These are phyloP conservation scores for Elymnias hypermnestra DNA, from an alignment of 1,140 invertebrate species.

Conservation along the genomic window DNA sequence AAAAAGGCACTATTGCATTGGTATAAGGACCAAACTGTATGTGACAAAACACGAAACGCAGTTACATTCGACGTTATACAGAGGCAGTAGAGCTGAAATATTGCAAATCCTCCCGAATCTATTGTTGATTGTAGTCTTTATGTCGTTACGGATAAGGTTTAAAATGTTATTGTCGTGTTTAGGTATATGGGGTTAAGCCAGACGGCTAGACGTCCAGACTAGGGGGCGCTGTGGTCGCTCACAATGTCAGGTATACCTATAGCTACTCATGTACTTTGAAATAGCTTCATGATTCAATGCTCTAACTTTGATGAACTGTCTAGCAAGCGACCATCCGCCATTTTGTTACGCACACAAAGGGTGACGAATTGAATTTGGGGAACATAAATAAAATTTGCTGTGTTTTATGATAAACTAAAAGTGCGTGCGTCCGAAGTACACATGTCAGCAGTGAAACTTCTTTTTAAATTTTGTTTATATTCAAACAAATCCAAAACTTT, in stretches of 20 bases:
- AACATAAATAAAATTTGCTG: too few relatives aligned
- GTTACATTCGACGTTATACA: slow-evolving; percentile 14
- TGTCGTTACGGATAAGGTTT: slow-evolving; percentile 14
- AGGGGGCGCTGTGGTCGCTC: slow-evolving; percentile 27
- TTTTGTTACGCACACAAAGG: too few relatives aligned
- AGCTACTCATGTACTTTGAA: slow-evolving; percentile 3
- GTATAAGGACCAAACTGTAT: slow-evolving; percentile 14
- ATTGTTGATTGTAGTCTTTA: slow-evolving; percentile 17
- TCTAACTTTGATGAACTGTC: slow-evolving; percentile 21
- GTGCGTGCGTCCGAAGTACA: too few relatives aligned
- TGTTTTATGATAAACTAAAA: too few relatives aligned
- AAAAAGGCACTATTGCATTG: slow-evolving; percentile 6
- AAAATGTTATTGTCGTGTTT: slow-evolving; percentile 6
- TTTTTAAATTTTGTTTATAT: too few relatives aligned
- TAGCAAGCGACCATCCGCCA: too few relatives aligned
- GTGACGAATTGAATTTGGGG: too few relatives aligned
- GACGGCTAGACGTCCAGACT: slow-evolving; percentile 39
- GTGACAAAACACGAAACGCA: neutral
- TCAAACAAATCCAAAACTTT: too few relatives aligned
- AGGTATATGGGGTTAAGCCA: slow-evolving; percentile 32
- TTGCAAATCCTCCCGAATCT: slow-evolving; percentile 15
- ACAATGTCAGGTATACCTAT: slow-evolving; percentile 22
- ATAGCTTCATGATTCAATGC: slow-evolving; percentile 24
- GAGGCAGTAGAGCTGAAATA: slow-evolving; percentile 19
- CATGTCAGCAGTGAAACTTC: too few relatives aligned